A percentile compares a stretch with the other conserved stretches of the same genome.
phyloP scores from a whole-genome alignment of 1,140 invertebrate species.

The Brachionus rubens region DNA sequence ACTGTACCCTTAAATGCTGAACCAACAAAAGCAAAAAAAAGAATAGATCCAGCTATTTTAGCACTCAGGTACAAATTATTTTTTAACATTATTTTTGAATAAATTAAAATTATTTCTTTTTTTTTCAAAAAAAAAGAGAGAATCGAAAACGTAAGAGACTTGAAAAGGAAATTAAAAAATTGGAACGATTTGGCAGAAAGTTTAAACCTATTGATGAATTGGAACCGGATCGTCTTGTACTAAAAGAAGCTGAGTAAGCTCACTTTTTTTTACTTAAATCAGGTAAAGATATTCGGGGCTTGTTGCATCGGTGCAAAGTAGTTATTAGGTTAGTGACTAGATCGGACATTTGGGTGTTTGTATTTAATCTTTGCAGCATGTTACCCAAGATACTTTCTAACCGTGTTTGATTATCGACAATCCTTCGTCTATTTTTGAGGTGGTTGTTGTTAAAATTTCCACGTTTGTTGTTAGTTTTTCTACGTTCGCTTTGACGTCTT shows the following conservation, averaged over 20 bases:
- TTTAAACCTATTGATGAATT: slow-evolving; percentile 43
- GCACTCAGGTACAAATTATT: slow-evolving; percentile 1
- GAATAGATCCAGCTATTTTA: slow-evolving; percentile 25
- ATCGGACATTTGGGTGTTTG: too few relatives aligned
- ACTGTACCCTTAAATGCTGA: background rate
- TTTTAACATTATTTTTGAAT: background rate
- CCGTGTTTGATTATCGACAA: too few relatives aligned
- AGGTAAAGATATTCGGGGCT: too few relatives aligned
- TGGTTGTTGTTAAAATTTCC: too few relatives aligned
- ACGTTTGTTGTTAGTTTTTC: too few relatives aligned
- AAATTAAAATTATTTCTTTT: background rate
- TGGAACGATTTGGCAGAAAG: slow-evolving; percentile 28
- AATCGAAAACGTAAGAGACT: slow-evolving; percentile 11
- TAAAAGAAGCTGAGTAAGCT: slow-evolving; percentile 35
- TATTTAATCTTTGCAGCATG: too few relatives aligned
- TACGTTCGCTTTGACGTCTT: too few relatives aligned
- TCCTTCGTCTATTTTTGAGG: too few relatives aligned
- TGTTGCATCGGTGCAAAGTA: too few relatives aligned
- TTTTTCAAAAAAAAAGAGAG: slow-evolving; percentile 3
- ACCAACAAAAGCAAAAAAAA: slow-evolving; percentile 35
- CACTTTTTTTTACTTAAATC: background rate
- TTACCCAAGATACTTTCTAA: too few relatives aligned
- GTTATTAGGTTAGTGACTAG: too few relatives aligned
- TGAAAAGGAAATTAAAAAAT: slow-evolving; percentile 37
- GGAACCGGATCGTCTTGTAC: slow-evolving; percentile 3